Evolutionary conservation across 2,113 vertebrate species (phyloP).

Genomic region (Girardinichthys multiradiatus): DNA sequence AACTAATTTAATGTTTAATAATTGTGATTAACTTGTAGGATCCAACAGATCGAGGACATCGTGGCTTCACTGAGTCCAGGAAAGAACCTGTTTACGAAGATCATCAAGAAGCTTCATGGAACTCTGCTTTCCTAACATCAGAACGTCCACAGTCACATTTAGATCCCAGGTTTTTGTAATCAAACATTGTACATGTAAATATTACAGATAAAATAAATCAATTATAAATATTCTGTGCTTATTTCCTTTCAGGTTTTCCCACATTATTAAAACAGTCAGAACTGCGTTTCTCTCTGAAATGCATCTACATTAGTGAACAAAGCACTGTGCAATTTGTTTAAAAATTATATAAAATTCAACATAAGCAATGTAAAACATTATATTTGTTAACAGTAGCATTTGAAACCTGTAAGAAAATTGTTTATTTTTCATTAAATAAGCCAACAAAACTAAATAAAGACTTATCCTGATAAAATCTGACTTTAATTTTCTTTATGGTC

Average conservation of each 20-base stretch:
- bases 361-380: too few relatives aligned
- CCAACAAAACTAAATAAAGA: not conserved
- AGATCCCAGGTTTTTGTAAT: not conserved
- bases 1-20: not conserved
- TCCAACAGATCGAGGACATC: constrained; percentile 67
- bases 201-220: not conserved
- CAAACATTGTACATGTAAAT: not conserved
- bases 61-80: constrained; percentile 60
- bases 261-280: not conserved
- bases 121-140: constrained; percentile 59
- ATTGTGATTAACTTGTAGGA: constrained; percentile 53
- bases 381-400: too few relatives aligned
- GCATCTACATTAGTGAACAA: not conserved
- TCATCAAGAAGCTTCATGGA: constrained; percentile 70
- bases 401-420: too few relatives aligned
- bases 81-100: constrained; percentile 70
- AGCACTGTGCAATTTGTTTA: not conserved
- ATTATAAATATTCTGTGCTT: not conserved
- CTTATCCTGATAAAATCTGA: not conserved
- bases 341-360: not conserved
- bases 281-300: not conserved
- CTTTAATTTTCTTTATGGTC: not conserved
- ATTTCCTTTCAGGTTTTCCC: not conserved
- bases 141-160: too few relatives aligned
- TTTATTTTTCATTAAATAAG: too few relatives aligned